Percentiles rank a stretch among this genome's conserved stretches.
Evolutionary conservation across 2,113 vertebrate genomes (phyloP).

Genomic region (Rhynchomys soricoides): DNA sequence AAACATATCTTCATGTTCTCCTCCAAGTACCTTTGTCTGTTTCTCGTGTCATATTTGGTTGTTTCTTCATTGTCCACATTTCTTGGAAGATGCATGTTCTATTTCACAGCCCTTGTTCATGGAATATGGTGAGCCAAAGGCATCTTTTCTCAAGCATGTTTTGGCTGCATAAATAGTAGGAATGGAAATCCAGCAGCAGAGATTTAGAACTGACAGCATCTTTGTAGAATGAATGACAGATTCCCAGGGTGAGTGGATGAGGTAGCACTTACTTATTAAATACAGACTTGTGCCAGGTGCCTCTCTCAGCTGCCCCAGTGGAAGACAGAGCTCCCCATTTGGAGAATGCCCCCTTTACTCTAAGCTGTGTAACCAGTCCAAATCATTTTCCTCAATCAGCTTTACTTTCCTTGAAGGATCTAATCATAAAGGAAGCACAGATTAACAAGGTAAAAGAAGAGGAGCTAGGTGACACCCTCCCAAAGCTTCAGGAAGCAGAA

Average conservation of each 20-base stretch:
- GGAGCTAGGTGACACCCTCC: constrained; percentile 64
- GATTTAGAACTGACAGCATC: not conserved
- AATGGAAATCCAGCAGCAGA: not conserved
- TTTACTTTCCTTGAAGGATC: constrained; percentile 67
- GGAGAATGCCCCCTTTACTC: not conserved
- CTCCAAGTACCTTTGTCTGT: not conserved
- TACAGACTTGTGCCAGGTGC: not conserved
- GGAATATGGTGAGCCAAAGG: not conserved
- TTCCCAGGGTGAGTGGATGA: not conserved
- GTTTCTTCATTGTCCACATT: not conserved
- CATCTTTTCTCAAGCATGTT: not conserved
- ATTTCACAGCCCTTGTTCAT: not conserved
- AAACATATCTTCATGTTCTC: constrained; percentile 7
- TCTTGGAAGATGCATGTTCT: not conserved
- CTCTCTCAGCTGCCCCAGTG: not conserved
- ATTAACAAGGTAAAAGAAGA: constrained; percentile 63
- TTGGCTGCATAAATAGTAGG: not conserved
- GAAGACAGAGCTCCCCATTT: not conserved
- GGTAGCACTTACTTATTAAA: not conserved
- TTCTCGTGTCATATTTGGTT: not conserved
- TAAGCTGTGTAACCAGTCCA: not conserved
- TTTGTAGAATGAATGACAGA: not conserved
- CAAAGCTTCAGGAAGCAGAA: constrained; percentile 66
- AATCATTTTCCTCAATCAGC: constrained; percentile 1
- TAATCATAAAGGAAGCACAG: not conserved